These are phyloP conservation scores for Palloptera scutellata DNA, from an alignment of 2,888 invertebrate species.

Conservation along the genomic window DNA sequence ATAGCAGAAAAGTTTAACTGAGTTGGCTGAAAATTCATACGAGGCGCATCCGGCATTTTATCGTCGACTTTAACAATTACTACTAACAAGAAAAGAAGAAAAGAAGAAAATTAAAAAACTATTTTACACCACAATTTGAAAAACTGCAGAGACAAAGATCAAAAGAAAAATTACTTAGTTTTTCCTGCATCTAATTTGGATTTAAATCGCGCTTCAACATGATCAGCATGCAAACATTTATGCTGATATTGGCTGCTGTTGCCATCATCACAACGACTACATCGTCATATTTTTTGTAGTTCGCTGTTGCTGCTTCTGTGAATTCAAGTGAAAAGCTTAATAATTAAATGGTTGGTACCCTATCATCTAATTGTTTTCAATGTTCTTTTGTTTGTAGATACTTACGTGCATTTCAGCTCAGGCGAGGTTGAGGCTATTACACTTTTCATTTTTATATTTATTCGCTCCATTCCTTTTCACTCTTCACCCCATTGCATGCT, in stretches of 20 bases:
- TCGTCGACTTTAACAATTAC: no score
- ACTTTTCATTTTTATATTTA: not conserved
- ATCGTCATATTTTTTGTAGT: not conserved
- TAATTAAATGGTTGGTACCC: slow-evolving; percentile 56
- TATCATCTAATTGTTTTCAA: slow-evolving; percentile 4
- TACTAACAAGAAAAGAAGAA: no score
- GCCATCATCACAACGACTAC: not conserved
- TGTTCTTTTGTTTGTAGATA: not conserved
- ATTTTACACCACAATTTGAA: no score
- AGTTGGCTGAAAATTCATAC: no score
- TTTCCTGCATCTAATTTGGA: slow-evolving; percentile 27
- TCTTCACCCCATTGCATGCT: not conserved
- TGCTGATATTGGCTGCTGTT: not conserved
- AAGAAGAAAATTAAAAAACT: no score
- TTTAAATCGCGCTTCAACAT: slow-evolving; percentile 20
- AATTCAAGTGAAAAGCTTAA: slow-evolving; percentile 46
- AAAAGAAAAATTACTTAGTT: no score
- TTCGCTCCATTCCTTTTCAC: not conserved
- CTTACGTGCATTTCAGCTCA: not conserved
- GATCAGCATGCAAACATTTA: slow-evolving; percentile 26
- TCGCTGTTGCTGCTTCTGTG: slow-evolving; percentile 14
- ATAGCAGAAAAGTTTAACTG: no score
- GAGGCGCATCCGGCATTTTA: no score
- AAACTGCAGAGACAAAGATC: not conserved
- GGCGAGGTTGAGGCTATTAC: not conserved